Conservation (phyloP, 2,797 vertebrate genomes). For the Dendrocincla fuliginosa region DNA sequence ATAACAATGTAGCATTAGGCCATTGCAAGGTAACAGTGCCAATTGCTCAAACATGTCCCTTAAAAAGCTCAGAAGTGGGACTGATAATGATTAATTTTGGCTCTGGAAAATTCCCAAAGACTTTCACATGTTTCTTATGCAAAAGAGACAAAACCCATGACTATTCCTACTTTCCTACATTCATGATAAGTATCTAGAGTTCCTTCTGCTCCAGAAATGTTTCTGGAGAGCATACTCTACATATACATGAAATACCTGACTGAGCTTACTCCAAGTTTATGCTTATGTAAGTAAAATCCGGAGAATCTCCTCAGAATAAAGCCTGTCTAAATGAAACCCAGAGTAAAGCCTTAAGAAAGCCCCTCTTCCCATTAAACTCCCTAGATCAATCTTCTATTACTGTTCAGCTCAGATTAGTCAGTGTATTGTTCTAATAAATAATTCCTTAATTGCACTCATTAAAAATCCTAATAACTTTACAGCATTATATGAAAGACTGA, state of each 20-base stretch:
- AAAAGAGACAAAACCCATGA: conserved; percentile 21
- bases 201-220: background rate
- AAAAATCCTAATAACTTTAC: background rate
- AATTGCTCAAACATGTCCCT: background rate
- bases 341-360: background rate
- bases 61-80: conserved; percentile 8
- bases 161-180: background rate
- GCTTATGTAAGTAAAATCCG: background rate
- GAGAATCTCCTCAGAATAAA: background rate
- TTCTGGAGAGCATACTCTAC: background rate
- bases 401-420: background rate
- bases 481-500: background rate
- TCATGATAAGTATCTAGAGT: background rate
- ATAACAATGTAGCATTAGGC: background rate
- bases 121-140: background rate
- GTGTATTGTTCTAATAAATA: background rate
- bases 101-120: background rate
- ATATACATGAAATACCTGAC: background rate
- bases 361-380: background rate
- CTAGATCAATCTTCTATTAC: background rate
- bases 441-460: background rate
- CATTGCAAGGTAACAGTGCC: background rate
- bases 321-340: background rate
- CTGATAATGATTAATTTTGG: conserved; percentile 16
- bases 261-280: background rate